Evolutionary conservation across 2,797 vertebrate genomes (phyloP), one percentile per base, ranked within the genome.

Genomic region (Glyptemys insculpta): DNA sequence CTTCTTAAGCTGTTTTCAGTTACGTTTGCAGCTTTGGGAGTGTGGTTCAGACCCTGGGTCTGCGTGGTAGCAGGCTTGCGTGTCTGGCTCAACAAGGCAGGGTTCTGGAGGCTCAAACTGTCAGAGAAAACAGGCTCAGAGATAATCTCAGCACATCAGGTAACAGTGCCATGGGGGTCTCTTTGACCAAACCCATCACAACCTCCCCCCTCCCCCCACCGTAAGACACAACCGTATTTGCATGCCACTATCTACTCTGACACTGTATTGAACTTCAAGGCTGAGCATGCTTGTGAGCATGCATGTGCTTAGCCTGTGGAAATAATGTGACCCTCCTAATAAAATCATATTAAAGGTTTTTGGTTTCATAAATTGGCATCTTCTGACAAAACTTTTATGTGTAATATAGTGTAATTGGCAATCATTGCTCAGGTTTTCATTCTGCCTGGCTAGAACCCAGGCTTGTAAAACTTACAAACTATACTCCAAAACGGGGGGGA

Each of bases 401-500:
- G n/a, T 44, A 10, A 59, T 79, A 2, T 37, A 25, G n/a, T 81
- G 76, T 49, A 52, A 78, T 16, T 81, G 54, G 76, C 84, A 52
- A 79, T 57, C 1, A 0, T 31, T 57, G 44, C 18, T 68, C 78
- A 89, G 62, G 11, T 44, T 3, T 50, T 44, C 44, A n/a, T 23
- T 41, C 57, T 78, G 74, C 54, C n/a, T 34, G 4, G n/a, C 47
- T 76, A 81, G 8, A 52, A 8, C 41, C n/a, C 2, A 80, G 83
- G 11, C 15, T 59, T 52, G 27, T 12, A 86, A 59, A 56, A 57
- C 80, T 81, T 31, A 50, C 8, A 84, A 92, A 37, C 54, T 88
- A n/a, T 0, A 5, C n/a, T 57, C 85, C 76, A 12, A 15, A 56
- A 82, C 79, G 8, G 0, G 6, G 31, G 8, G 7, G 5, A 5